Evolutionary conservation across 2,113 vertebrate genomes (phyloP), one percentile per base, ranked within the genome.

Genomic region (Caranx ignobilis): DNA sequence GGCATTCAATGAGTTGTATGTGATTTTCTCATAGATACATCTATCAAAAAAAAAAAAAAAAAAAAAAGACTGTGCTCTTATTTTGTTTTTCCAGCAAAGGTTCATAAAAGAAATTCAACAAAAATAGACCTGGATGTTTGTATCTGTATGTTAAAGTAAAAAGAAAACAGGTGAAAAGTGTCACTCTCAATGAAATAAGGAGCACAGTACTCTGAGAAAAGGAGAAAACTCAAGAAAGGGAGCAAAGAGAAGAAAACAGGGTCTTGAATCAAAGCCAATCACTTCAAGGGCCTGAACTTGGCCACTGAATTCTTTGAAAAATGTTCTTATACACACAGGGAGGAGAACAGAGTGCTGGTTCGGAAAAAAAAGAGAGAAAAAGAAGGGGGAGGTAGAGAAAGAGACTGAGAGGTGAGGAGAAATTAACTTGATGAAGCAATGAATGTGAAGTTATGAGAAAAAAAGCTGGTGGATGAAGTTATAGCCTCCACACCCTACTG

Each of bases 401-500:
- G 7, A 41, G 8, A 41, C 8, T 61, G 47, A 75, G 61, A 82
- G 39, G 79, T 71, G 63, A 82, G 50, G 68, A 79, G 31, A 79
- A 78, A 89, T 56, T 72, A 75, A 86, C 73, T 34, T 41, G 77
- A 75, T 75, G 60, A 74, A 75, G 74, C 45, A 83, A 71, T 95
- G 93, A 68, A 94, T 93, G 87, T 90, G 86, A 93, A 90, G 90
- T 81, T 76, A 77, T 71, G 50, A 82, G 48, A 2, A 10, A 47
- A 92, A 88, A 95, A 93, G 26, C 88, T 84, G 80, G 92, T 91
- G 93, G 95, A 95, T 93, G 95, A 95, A 96, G 95, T 95, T 96
- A 92, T 89, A 95, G 91, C 68, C 94, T 94, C 91, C 95, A 94
- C 94, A 96, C 94, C 95, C 94, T 96, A 96, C 95, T 96, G 96